Conservation (phyloP, 2,888 invertebrate genomes). For the Acrobasis suavella region DNA sequence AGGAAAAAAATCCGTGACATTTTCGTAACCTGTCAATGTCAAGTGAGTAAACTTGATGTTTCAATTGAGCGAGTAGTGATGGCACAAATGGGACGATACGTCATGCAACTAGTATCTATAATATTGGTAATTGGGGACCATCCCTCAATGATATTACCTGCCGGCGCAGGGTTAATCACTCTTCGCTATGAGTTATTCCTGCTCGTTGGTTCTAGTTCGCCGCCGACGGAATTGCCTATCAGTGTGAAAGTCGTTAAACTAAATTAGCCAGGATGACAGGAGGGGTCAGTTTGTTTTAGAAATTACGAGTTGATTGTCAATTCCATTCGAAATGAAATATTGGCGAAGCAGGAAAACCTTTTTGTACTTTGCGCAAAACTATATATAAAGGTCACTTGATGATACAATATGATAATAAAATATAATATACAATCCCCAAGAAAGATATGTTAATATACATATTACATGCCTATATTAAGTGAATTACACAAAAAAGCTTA, state of each 20-base stretch:
- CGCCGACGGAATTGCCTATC: constrained; percentile 31
- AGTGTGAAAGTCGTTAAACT: constrained; percentile 29
- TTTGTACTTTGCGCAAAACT: too few relatives aligned
- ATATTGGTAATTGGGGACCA: constrained; percentile 27
- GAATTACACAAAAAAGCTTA: too few relatives aligned
- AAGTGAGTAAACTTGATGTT: not conserved
- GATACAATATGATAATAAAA: too few relatives aligned
- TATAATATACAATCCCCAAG: too few relatives aligned
- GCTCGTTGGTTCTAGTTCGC: constrained; percentile 46
- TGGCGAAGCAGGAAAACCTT: too few relatives aligned
- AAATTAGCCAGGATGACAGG: constrained; percentile 22
- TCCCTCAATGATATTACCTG: constrained; percentile 29
- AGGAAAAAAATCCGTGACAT: too few relatives aligned
- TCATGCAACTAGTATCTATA: constrained; percentile 30
- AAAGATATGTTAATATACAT: too few relatives aligned
- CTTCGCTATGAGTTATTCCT: constrained; percentile 38
- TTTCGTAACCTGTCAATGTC: constrained; percentile 2
- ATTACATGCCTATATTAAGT: too few relatives aligned
- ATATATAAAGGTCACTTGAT: too few relatives aligned
- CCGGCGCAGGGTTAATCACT: constrained; percentile 33
- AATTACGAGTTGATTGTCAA: not conserved
- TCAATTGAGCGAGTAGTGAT: constrained; percentile 15
- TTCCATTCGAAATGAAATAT: too few relatives aligned
- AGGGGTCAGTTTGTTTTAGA: constrained; percentile 5
- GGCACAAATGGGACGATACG: constrained; percentile 32